phyloP scores from a whole-genome alignment of 2,113 vertebrate genomes.

The Erythrolamprus reginae region DNA sequence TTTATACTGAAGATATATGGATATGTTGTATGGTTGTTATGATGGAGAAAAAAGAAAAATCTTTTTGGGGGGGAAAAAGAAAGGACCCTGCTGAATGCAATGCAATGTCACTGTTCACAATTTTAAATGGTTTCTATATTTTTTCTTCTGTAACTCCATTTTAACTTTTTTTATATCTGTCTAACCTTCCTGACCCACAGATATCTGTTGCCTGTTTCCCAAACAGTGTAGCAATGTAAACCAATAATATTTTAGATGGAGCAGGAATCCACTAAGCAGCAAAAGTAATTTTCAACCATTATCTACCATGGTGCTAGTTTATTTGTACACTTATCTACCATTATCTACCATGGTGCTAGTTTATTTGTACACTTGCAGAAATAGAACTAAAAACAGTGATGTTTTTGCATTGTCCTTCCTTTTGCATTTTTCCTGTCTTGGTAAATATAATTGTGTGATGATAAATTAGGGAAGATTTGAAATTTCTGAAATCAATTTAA shows the following conservation, averaged over 20 bases:
- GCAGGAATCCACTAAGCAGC: background rate
- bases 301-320: background rate
- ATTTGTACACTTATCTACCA: background rate
- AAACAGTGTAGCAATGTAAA: background rate
- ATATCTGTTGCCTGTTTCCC: background rate
- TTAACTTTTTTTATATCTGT: background rate
- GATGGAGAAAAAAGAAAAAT: too few species aligned
- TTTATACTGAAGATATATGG: too few species aligned
- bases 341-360: background rate
- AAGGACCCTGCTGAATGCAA: background rate
- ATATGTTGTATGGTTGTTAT: too few species aligned
- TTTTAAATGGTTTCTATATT: background rate
- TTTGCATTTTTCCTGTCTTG: slow-evolving; percentile 29
- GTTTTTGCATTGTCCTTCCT: too few species aligned
- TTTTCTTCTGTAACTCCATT: background rate
- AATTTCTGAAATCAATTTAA: slow-evolving; percentile 34
- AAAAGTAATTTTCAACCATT: background rate
- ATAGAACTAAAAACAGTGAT: background rate
- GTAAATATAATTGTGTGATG: slow-evolving; percentile 1
- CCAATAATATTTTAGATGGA: background rate
- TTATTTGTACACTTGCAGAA: background rate
- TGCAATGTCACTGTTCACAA: background rate
- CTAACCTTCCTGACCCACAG: background rate
- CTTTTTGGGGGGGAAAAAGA: too few species aligned
- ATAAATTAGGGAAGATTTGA: slow-evolving; percentile 29